Percentiles rank a stretch among this genome's conserved stretches.
Conservation (phyloP, 2,113 vertebrate species). For the Melanostigma gelatinosum region DNA sequence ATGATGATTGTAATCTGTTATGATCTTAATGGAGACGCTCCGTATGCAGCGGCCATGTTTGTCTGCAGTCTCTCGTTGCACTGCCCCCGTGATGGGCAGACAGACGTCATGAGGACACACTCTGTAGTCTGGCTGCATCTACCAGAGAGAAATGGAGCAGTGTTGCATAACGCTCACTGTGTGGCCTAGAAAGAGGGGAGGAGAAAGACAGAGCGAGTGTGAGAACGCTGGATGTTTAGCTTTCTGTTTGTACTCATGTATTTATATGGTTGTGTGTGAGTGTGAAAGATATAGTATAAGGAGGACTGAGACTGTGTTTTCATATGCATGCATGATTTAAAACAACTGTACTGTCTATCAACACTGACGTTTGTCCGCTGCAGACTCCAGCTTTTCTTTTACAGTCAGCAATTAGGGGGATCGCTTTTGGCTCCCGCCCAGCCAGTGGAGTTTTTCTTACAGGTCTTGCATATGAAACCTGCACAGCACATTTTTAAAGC, state of each 20-base stretch:
- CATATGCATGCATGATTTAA: neutral
- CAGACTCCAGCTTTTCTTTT: constrained; percentile 24
- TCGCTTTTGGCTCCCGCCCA: constrained; percentile 41
- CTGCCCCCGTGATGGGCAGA: constrained; percentile 44
- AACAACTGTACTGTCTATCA: neutral
- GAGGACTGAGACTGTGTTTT: constrained; percentile 2
- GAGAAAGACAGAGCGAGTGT: neutral
- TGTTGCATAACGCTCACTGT: constrained; percentile 63
- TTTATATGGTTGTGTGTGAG: neutral
- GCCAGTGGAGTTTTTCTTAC: constrained; percentile 10
- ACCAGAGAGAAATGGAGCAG: constrained; percentile 48
- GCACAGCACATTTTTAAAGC: constrained; percentile 15
- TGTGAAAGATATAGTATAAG: neutral
- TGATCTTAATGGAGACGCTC: constrained; percentile 56
- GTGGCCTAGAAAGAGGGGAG: constrained; percentile 19
- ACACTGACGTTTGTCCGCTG: neutral
- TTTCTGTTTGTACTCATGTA: neutral
- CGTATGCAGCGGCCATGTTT: constrained; percentile 34
- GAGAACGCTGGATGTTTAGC: constrained; percentile 12
- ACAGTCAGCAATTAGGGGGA: constrained; percentile 37
- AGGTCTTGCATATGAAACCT: constrained; percentile 18
- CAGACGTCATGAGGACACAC: constrained; percentile 60
- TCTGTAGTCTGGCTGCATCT: constrained; percentile 45
- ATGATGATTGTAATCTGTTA: constrained; percentile 59
- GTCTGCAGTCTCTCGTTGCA: constrained; percentile 29